Percentiles rank a stretch among this genome's conserved stretches.
Evolutionary conservation across 1,140 invertebrate species (phyloP).

Genomic region (Belonocnema kinseyi): DNA sequence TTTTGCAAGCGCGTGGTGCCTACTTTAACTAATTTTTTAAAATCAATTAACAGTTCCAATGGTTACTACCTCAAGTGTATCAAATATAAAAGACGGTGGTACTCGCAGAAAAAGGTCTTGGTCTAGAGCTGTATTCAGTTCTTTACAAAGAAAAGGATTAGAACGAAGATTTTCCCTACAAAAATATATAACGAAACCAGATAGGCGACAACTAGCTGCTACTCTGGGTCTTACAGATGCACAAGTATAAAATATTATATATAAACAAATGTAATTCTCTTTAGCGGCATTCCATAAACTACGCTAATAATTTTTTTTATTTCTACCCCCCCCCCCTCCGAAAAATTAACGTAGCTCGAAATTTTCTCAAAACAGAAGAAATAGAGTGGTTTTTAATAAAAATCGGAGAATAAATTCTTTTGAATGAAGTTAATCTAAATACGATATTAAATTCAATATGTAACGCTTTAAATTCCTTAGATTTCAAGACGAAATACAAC

Average conservation of each 20-base stretch:
- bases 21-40: background rate
- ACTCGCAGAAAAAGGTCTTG: slow-evolving; percentile 90
- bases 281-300: too few relatives aligned
- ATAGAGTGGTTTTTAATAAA: too few relatives aligned
- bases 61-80: slow-evolving; percentile 21
- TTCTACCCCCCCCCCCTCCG: too few relatives aligned
- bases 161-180: slow-evolving; percentile 93
- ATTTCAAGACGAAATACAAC: too few relatives aligned
- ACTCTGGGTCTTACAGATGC: slow-evolving; percentile 93
- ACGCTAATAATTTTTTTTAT: too few relatives aligned
- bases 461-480: too few relatives aligned
- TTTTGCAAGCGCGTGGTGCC: too few relatives aligned
- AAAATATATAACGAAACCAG: slow-evolving; percentile 96
- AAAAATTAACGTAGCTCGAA: too few relatives aligned
- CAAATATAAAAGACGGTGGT: slow-evolving; percentile 42
- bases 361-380: too few relatives aligned
- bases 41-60: slow-evolving; percentile 12
- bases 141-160: slow-evolving; percentile 91
- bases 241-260: slow-evolving; percentile 75
- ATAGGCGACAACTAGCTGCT: slow-evolving; percentile 91
- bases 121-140: slow-evolving; percentile 96
- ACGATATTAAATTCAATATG: too few relatives aligned
- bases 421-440: too few relatives aligned
- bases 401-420: too few relatives aligned
- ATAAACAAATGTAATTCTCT: background rate